Conservation (phyloP, 2,797 vertebrate species). For the Ptychobarbus kaznakovi region DNA sequence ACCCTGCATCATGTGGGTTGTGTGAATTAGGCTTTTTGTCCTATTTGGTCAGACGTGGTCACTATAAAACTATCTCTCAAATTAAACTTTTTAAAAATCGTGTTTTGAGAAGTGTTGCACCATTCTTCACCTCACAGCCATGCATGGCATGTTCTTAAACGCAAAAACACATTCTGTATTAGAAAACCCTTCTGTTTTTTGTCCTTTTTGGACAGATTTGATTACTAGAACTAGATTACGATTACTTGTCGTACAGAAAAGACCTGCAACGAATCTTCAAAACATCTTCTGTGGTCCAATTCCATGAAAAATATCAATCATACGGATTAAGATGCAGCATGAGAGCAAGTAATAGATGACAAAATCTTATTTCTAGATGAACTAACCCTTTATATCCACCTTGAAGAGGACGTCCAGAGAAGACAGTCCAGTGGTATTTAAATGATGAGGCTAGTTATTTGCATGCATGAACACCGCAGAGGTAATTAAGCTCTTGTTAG, state of each 20-base stretch:
- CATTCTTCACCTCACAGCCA: not conserved
- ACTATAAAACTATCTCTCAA: not conserved
- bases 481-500: constrained; percentile 19
- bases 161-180: not conserved
- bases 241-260: not conserved
- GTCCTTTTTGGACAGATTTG: not conserved
- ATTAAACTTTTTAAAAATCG: not conserved
- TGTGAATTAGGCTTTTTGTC: not conserved
- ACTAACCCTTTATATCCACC: not conserved
- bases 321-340: not conserved
- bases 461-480: constrained; percentile 3
- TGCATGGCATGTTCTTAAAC: not conserved
- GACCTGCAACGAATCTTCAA: not conserved
- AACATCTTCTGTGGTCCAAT: not conserved
- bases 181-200: not conserved
- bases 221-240: not conserved
- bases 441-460: constrained; percentile 23
- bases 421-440: not conserved
- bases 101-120: not conserved
- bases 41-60: not conserved
- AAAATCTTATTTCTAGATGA: not conserved
- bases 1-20: not conserved
- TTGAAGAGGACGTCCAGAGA: not conserved
- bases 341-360: not conserved
- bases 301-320: too few species aligned